Evolutionary conservation across 2,888 invertebrate species (phyloP).

Genomic region (Diarsia dahlii): DNA sequence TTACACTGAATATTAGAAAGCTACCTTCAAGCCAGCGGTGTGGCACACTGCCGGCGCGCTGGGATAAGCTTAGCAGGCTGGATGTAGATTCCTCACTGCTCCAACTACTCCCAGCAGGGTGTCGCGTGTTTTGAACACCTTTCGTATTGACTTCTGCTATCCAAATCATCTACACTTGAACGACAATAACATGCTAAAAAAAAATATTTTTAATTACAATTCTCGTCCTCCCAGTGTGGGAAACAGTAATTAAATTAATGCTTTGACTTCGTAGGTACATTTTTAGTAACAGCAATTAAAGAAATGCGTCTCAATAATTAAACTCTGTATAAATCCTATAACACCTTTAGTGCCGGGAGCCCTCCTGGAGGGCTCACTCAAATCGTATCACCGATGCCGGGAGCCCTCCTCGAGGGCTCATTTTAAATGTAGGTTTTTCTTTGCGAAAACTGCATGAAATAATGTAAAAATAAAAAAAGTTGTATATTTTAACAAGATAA

Average conservation of each 20-base stretch:
- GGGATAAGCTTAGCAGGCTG: background rate
- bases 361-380: too few relatives aligned
- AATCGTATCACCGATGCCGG: too few relatives aligned
- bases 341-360: too few relatives aligned
- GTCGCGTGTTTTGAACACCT: background rate
- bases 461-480: too few relatives aligned
- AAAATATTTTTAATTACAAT: background rate
- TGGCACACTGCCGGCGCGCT: background rate
- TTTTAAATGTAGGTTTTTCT: too few relatives aligned
- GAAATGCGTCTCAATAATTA: background rate
- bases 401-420: too few relatives aligned
- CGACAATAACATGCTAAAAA: background rate
- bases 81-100: background rate
- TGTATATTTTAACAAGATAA: too few relatives aligned
- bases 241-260: background rate
- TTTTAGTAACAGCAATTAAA: background rate
- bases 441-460: too few relatives aligned
- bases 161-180: background rate
- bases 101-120: background rate
- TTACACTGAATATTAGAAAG: background rate
- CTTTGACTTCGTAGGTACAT: background rate
- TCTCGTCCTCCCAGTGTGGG: background rate
- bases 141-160: background rate
- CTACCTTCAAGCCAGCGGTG: background rate
- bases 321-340: background rate